Evolutionary conservation across 1,140 invertebrate genomes (phyloP).

Genomic region (Pseudomyrmex pallidus): DNA sequence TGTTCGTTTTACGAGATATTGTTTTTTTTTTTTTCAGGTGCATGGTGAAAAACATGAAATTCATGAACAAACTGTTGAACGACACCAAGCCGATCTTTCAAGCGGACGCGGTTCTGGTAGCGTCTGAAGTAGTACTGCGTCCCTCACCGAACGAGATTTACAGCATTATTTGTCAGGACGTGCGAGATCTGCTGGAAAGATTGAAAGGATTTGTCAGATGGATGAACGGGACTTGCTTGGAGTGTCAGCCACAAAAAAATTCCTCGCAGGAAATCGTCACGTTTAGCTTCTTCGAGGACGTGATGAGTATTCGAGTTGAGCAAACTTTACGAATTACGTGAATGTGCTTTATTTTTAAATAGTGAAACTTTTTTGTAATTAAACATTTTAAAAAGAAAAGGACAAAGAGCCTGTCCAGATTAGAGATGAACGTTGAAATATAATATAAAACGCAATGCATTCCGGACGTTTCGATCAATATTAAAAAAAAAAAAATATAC

Average conservation of each 20-base stretch:
- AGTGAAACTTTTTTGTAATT: too few relatives aligned
- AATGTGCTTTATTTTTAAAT: not conserved
- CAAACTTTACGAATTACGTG: not conserved
- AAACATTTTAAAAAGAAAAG: too few relatives aligned
- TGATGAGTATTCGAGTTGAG: conserved; percentile 86
- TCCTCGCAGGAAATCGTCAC: conserved; percentile 86
- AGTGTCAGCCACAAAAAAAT: conserved; percentile 87
- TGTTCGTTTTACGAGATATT: not conserved
- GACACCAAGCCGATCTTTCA: conserved; percentile 89
- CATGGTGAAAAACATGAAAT: conserved; percentile 89
- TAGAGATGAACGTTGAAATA: too few relatives aligned
- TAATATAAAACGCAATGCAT: too few relatives aligned
- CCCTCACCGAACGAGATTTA: conserved; percentile 91
- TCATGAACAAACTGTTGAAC: conserved; percentile 88
- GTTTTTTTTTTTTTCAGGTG: conserved; percentile 84
- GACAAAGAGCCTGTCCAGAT: too few relatives aligned
- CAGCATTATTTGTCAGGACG: conserved; percentile 89
- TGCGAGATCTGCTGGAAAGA: conserved; percentile 89
- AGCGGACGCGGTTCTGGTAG: conserved; percentile 90
- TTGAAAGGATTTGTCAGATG: conserved; percentile 92
- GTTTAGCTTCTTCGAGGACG: conserved; percentile 92
- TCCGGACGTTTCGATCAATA: too few relatives aligned
- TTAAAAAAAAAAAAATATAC: too few relatives aligned
- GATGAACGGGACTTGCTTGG: conserved; percentile 93
- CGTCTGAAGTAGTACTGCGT: conserved; percentile 90